phyloP scores from a whole-genome alignment of 2,797 vertebrate species.

The Ceyx erithaca region DNA sequence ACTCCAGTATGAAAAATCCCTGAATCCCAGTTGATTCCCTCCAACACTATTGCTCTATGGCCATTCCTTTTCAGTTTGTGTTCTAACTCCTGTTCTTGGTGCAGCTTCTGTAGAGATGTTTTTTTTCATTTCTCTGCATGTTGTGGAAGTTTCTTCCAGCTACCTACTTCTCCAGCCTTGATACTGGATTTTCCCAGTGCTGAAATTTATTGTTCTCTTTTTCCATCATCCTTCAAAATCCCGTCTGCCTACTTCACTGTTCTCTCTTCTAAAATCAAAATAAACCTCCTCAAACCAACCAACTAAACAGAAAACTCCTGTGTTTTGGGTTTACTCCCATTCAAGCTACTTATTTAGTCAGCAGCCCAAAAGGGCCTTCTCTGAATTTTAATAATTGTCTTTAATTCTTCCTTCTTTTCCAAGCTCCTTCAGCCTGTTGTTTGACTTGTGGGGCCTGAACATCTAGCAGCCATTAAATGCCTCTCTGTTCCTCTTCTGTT shows the following conservation, averaged over 20 bases:
- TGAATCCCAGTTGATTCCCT: not conserved
- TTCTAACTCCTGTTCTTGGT: not conserved
- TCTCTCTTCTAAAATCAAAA: not conserved
- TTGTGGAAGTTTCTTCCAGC: not conserved
- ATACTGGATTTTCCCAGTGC: not conserved
- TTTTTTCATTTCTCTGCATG: not conserved
- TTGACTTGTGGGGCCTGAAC: not conserved
- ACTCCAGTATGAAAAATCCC: not conserved
- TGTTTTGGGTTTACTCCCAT: not conserved
- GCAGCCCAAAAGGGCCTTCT: not conserved
- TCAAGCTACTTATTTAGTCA: not conserved
- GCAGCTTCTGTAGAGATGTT: not conserved
- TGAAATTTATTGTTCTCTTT: not conserved
- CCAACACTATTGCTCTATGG: not conserved
- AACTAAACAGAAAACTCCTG: not conserved
- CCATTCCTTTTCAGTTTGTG: not conserved
- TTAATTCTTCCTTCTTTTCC: not conserved
- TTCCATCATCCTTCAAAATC: not conserved
- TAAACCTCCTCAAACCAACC: accelerated
- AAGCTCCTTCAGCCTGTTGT: not conserved
- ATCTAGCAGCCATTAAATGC: not conserved
- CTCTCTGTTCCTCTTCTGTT: not conserved
- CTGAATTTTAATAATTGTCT: not conserved
- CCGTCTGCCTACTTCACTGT: not conserved
- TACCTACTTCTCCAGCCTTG: not conserved